A percentile compares a stretch with the other conserved stretches of the same genome.
Conservation (phyloP, 1,140 invertebrate genomes). For the Formica selysi region DNA sequence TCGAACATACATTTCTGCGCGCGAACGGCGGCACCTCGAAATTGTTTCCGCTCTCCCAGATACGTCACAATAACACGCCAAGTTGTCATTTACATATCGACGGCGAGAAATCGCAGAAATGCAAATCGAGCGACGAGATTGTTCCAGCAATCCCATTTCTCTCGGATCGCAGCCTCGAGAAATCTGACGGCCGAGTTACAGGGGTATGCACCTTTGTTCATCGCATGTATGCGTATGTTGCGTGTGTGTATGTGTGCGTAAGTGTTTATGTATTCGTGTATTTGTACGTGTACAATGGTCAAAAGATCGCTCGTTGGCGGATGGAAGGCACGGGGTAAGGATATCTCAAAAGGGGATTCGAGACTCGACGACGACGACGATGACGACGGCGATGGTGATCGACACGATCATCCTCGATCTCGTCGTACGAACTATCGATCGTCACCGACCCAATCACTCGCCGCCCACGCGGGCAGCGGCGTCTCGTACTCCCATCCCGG, state of each 20-base stretch:
- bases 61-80: slow-evolving; percentile 22
- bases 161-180: slow-evolving; percentile 46
- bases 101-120: slow-evolving; percentile 30
- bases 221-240: not conserved
- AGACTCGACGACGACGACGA: slow-evolving; percentile 53
- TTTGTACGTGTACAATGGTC: slow-evolving; percentile 69
- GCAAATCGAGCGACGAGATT: slow-evolving; percentile 48
- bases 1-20: slow-evolving; percentile 26
- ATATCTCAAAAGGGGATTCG: slow-evolving; percentile 80
- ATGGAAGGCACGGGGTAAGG: slow-evolving; percentile 86
- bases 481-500: slow-evolving; percentile 96
- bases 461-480: slow-evolving; percentile 95
- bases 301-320: slow-evolving; percentile 75
- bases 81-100: slow-evolving; percentile 29
- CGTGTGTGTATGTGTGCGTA: not conserved
- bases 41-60: slow-evolving; percentile 6
- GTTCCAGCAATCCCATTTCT: slow-evolving; percentile 58
- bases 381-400: slow-evolving; percentile 38
- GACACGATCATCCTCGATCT: slow-evolving; percentile 39
- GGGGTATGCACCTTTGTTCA: slow-evolving; percentile 36
- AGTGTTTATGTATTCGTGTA: not conserved
- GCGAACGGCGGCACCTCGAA: not conserved
- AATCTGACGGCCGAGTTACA: slow-evolving; percentile 66
- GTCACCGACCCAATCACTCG: slow-evolving; percentile 91
- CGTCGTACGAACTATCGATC: slow-evolving; percentile 82